Base-by-base conservation (phyloP, 2,113 vertebrate species). In the Alouatta palliata region DNA sequence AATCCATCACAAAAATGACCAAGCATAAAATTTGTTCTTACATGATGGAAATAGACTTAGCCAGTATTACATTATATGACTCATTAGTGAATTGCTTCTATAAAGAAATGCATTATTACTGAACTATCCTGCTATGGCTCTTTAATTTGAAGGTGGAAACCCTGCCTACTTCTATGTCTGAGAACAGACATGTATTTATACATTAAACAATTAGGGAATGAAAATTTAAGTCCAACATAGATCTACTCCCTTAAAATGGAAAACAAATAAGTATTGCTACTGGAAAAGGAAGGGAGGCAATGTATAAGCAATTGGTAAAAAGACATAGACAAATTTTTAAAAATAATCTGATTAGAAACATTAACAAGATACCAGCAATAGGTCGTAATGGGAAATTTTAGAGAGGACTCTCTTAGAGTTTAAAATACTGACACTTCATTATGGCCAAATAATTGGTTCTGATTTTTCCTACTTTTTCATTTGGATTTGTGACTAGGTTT, bases 21-120 rank as follows among this genome's bases (percentile, higher is more conserved):
- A 8, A 35, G 43, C 58, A 6, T 12, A 30, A 19, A 27, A 20
- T 5, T 0, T 19, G 0, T 13, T 27, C 54, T 16, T 21, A 32
- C 1, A 13, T 45, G 27, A 12, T 0, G 2, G 45, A 64, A 56
- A 32, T 0, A 23, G 45, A 71, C 1, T 7, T 5, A 5, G 19
- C 30, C 70, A 32, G 70, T 9, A 32, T 16, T 14, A 17, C 40
- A 23, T 9, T 20, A 32, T 35, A 3, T 4, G 56, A 52, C 27
- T 12, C 25, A 6, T 8, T 12, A 7, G 20, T 0, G 37, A 64
- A 21, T 14, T 5, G 6, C 45, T 49, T 17, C 17, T 27, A 8
- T 45, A 3, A 27, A 64, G 49, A 54, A 82, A 83, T 6, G 12
- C 27, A 0, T 12, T 21, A 1, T 8, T 7, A 3, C 12, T 30